Evolutionary conservation across 2,797 vertebrate species (phyloP).

Genomic region (Taenioides sp.): DNA sequence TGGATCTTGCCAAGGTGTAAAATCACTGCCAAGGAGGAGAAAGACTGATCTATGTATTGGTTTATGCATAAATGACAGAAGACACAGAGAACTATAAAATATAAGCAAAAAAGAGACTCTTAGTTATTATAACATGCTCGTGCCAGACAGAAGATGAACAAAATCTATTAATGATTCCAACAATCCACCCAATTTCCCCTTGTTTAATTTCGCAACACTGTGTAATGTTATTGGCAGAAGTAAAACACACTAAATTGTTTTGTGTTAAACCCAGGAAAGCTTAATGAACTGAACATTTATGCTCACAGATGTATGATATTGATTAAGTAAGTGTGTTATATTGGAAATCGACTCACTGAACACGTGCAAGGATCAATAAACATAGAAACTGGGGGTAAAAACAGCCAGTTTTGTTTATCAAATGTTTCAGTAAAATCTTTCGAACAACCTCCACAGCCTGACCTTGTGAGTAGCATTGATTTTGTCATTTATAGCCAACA

Average conservation of each 20-base stretch:
- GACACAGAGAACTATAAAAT: not conserved
- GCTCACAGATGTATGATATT: not conserved
- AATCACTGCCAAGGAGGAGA: constrained; percentile 23
- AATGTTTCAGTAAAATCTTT: not conserved
- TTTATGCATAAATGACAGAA: not conserved
- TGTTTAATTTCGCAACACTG: constrained; percentile 6
- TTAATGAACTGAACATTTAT: not conserved
- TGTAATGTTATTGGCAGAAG: constrained; percentile 4
- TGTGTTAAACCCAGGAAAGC: not conserved
- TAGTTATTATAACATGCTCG: too few species aligned
- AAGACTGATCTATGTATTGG: constrained; percentile 9
- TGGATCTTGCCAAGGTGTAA: not conserved
- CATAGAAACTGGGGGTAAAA: not conserved
- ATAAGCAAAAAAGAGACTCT: not conserved
- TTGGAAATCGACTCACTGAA: constrained; percentile 1
- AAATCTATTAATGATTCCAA: constrained; percentile 12
- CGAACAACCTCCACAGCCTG: constrained; percentile 6
- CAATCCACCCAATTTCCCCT: not conserved
- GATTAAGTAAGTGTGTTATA: not conserved
- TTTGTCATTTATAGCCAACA: constrained; percentile 11
- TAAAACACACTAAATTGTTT: constrained; percentile 1
- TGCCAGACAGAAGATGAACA: not conserved
- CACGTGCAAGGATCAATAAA: not conserved
- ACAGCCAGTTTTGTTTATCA: constrained; percentile 9
- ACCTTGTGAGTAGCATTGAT: constrained; percentile 10